Evolutionary conservation across 2,797 vertebrate genomes (phyloP), one percentile per base, ranked within the genome.

Genomic region (Girardinus metallicus): DNA sequence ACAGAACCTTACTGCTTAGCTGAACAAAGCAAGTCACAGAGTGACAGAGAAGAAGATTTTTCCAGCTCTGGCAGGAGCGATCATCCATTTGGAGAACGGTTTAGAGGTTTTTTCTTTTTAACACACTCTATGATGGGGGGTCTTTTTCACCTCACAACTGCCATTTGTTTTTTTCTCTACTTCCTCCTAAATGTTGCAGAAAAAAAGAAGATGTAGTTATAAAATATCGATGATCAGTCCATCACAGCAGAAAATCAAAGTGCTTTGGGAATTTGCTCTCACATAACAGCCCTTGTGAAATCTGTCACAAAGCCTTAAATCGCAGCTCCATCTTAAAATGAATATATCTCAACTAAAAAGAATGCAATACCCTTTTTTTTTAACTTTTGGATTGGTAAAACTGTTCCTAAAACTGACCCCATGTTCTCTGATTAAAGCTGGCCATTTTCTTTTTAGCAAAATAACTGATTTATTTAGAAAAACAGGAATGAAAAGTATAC

Each of bases 291-390:
- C 70, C 9, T 1, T 72, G 5, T 12, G 57, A n/a, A 60, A 81
- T 80, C 76, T 72, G 84, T 76, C 62, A 77, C 23, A 53, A 66
- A 80, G 72, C 73, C 31, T 80, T 66, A 80, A 87, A 84, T 84
- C 84, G 85, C 83, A 85, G 80, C 84, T 86, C 84, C 79, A 74
- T 80, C 46, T 73, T 74, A 26, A 80, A 87, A 83, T 79, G 18
- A 78, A 77, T 78, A 72, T 77, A 57, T 39, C 12, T 55, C 49
- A 53, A 26, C 21, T 74, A n/a, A 23, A 70, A 23, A 13, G 1
- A 36, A 70, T 13, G 39, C 23, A 41, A 3, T 7, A 70, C 26
- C 26, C 13, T 29, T 44, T 44, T 71, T 13, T 44, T 16, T n/a
- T n/a, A n/a, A 4, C 7, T 71, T 71, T 7, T 71, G 12, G 6